Base-by-base conservation (phyloP, 2,113 vertebrate genomes). In the Microtus richardsoni region DNA sequence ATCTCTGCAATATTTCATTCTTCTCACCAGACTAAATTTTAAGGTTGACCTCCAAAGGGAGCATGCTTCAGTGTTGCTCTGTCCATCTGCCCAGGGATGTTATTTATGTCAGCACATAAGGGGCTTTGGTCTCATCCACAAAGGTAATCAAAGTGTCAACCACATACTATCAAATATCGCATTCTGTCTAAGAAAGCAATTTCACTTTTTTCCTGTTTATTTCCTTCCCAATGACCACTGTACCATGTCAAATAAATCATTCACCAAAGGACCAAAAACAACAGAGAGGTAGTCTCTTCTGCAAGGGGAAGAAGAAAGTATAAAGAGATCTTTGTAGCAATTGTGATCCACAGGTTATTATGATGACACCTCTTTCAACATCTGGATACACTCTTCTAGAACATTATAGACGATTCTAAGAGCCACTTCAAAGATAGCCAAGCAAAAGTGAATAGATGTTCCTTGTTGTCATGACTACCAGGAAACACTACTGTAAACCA, bases 61-160 rank as follows among this genome's bases (percentile, higher is more conserved):
- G 92, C 4, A 85, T 14, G n/a, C 28, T 68, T 4, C 39, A 89
- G 3, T 71, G 71, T 88, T 70, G 21, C 74, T 86, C 60, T 83
- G 21, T 36, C n/a, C 68, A 39, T 4, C 73, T 33, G 77, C 52
- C 36, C 87, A 91, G 58, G 28, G 19, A n/a, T 71, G 26, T 6
- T 91, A 83, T 93, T 94, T 78, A 70, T 89, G 21, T 82, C 33
- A 24, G 28, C 71, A 77, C 17, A 58, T 24, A 83, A 17, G 58
- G 7, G 94, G 36, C 84, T 58, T 47, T 86, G 12, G 28, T 28
- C n/a, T 94, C 74, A 49, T 86, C 30, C 9, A 49, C 28, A 41
- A 80, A 60, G 26, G 91, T 93, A 79, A 54, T 83, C 80, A 88
- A 96, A 84, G 26, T 68, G 22, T 87, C 75, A 96, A 64, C 10